Evolutionary conservation across 2,888 invertebrate genomes (phyloP).

Genomic region (Dicranocentrus wangi): DNA sequence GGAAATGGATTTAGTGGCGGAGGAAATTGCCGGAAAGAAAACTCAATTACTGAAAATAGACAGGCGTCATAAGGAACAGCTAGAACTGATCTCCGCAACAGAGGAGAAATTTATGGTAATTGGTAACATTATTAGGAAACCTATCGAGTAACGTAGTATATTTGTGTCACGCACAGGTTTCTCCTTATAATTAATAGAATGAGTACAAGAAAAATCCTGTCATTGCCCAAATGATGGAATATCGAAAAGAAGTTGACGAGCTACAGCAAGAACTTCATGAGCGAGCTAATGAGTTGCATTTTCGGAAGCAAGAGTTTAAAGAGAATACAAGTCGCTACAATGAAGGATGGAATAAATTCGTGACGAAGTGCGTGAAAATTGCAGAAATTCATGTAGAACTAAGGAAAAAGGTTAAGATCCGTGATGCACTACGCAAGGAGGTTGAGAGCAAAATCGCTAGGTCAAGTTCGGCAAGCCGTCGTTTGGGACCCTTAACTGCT

Average conservation of each 20-base stretch:
- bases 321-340: background rate
- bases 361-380: conserved; percentile 9
- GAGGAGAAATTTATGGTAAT: conserved; percentile 9
- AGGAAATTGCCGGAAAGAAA: background rate
- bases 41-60: background rate
- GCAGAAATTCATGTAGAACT: background rate
- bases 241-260: background rate
- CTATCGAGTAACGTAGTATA: background rate
- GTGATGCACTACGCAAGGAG: background rate
- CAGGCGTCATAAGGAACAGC: background rate
- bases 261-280: background rate
- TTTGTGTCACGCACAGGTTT: no score
- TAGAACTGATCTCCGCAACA: background rate
- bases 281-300: background rate
- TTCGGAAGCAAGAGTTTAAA: background rate
- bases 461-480: background rate
- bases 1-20: conserved; percentile 4
- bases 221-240: background rate
- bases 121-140: background rate
- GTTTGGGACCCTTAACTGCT: background rate
- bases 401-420: background rate
- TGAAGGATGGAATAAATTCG: conserved; percentile 2
- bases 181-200: background rate
- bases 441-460: background rate
- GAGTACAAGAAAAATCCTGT: conserved; percentile 17